phyloP scores from a whole-genome alignment of 2,113 vertebrate genomes.

The Chionis minor region DNA sequence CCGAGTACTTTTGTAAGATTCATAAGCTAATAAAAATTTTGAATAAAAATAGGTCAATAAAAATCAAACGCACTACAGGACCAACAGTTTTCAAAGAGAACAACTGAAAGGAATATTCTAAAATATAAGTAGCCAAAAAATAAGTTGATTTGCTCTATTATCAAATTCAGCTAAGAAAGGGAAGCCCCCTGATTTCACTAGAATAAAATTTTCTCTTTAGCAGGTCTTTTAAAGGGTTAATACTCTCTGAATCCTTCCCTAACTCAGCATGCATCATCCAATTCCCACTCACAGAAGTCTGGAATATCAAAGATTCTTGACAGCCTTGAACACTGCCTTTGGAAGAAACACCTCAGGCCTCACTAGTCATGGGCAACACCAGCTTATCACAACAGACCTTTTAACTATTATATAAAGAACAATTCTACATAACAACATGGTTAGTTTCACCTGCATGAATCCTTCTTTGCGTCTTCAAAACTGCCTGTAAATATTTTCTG shows the following conservation, averaged over 20 bases:
- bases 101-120: background rate
- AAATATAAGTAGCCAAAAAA: background rate
- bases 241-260: background rate
- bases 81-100: background rate
- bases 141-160: background rate
- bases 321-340: background rate
- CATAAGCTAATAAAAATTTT: background rate
- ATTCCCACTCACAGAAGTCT: background rate
- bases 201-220: background rate
- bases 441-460: background rate
- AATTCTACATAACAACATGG: background rate
- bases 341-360: background rate
- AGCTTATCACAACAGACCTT: background rate
- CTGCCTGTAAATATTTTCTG: background rate
- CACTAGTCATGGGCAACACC: background rate
- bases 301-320: background rate
- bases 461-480: background rate
- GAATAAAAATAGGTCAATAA: background rate
- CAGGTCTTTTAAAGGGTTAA: background rate
- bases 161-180: background rate
- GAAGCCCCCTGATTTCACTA: background rate
- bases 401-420: background rate
- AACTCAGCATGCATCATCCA: background rate
- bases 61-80: background rate
- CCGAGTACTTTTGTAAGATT: background rate